These are phyloP conservation scores for Pangasianodon gigas DNA, from an alignment of 2,113 vertebrate species.

Conservation along the genomic window DNA sequence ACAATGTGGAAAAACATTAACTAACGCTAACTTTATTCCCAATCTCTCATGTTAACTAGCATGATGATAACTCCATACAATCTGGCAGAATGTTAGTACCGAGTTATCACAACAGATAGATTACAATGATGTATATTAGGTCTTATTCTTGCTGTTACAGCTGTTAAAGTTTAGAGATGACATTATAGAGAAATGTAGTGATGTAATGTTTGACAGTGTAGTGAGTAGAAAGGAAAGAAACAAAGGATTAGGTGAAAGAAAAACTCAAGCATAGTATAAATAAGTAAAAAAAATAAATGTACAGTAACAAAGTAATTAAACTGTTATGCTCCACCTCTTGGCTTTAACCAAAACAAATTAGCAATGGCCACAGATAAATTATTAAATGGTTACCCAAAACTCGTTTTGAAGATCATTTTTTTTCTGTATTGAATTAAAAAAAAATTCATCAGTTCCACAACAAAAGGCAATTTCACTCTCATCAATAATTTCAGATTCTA, in stretches of 20 bases:
- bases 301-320: not conserved
- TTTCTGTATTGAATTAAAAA: not conserved
- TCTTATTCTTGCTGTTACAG: not conserved
- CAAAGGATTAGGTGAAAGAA: not conserved
- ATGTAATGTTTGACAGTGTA: not conserved
- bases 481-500: slow-evolving; percentile 1
- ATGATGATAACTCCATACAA: not conserved
- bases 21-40: not conserved
- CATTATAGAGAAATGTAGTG: not conserved
- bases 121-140: not conserved
- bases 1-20: not conserved
- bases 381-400: not conserved
- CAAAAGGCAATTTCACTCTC: not conserved
- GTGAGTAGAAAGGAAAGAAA: not conserved
- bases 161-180: not conserved
- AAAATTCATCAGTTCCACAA: not conserved
- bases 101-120: not conserved
- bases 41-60: not conserved
- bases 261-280: not conserved
- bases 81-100: not conserved
- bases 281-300: not conserved
- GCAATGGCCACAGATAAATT: not conserved
- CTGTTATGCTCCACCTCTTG: not conserved
- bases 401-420: not conserved
- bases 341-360: not conserved